Conservation (phyloP, 1,140 invertebrate species). For the Solen grandis region DNA sequence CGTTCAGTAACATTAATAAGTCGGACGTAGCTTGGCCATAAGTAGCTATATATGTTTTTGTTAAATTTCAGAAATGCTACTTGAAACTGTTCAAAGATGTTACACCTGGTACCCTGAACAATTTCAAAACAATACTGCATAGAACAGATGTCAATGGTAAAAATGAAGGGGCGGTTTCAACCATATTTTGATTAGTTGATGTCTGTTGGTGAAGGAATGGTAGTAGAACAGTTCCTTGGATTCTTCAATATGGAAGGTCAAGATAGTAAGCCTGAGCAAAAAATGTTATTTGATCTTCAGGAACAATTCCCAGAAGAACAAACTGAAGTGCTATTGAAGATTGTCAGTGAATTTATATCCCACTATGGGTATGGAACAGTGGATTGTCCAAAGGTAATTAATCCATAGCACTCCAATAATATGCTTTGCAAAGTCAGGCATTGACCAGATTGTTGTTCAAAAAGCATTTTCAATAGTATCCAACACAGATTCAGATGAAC, state of each 20-base stretch:
- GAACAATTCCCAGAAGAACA: constrained; percentile 9
- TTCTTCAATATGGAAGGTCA: constrained; percentile 11
- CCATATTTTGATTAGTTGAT: constrained; percentile 1
- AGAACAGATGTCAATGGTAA: constrained; percentile 26
- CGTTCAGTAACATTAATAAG: too few species aligned
- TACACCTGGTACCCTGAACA: constrained; percentile 7
- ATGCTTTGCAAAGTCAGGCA: not conserved
- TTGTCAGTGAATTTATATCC: not conserved
- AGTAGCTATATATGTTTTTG: too few species aligned
- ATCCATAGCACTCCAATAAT: too few species aligned
- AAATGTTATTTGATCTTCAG: not conserved
- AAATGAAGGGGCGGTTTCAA: constrained; percentile 18
- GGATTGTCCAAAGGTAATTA: not conserved
- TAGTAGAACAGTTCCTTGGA: constrained; percentile 1
- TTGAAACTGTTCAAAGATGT: not conserved
- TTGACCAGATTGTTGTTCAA: not conserved
- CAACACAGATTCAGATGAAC: not conserved
- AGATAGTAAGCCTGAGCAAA: constrained; percentile 13
- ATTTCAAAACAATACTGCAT: constrained; percentile 23
- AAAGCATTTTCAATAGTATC: not conserved
- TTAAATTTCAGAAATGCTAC: constrained; percentile 3
- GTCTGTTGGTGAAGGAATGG: constrained; percentile 4
- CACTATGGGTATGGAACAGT: not conserved
- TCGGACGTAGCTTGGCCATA: too few species aligned
- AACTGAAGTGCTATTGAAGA: not conserved